Evolutionary conservation across 2,113 vertebrate species (phyloP).

Genomic region (Seriola aureovittata): DNA sequence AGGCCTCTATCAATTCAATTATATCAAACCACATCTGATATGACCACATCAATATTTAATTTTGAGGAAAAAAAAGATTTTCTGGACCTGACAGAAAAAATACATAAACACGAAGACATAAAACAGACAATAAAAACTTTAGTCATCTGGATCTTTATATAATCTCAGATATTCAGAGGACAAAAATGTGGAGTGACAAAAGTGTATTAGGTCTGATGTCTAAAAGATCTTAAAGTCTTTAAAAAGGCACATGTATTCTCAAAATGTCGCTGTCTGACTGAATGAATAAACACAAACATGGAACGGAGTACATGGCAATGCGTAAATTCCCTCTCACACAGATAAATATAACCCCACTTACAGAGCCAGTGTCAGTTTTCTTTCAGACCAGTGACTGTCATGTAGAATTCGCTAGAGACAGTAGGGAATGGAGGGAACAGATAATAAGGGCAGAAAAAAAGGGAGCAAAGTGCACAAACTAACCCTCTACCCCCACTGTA

Average conservation of each 20-base stretch:
- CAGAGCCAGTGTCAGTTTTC: conserved; percentile 2
- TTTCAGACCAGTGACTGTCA: conserved; percentile 47
- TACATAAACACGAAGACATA: background rate
- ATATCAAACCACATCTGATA: background rate
- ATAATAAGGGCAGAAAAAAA: conserved; percentile 20
- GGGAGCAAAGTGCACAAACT: conserved; percentile 33
- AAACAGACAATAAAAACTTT: background rate
- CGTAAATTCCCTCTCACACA: conserved; percentile 19
- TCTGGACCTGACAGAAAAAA: background rate
- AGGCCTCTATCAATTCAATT: background rate
- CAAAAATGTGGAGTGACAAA: conserved; percentile 4
- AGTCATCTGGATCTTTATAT: background rate
- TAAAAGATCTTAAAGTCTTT: background rate
- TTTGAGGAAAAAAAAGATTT: background rate
- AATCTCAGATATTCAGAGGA: background rate
- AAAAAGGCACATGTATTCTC: conserved; percentile 19
- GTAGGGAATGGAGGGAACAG: background rate
- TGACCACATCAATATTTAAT: background rate
- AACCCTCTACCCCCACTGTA: background rate
- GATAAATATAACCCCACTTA: background rate
- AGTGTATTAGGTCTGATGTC: background rate
- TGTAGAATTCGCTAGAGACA: conserved; percentile 32
- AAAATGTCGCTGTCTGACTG: background rate
- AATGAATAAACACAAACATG: conserved; percentile 24
- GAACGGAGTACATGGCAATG: background rate